Conservation (phyloP, 2,797 vertebrate species). For the Mergus octosetaceus region DNA sequence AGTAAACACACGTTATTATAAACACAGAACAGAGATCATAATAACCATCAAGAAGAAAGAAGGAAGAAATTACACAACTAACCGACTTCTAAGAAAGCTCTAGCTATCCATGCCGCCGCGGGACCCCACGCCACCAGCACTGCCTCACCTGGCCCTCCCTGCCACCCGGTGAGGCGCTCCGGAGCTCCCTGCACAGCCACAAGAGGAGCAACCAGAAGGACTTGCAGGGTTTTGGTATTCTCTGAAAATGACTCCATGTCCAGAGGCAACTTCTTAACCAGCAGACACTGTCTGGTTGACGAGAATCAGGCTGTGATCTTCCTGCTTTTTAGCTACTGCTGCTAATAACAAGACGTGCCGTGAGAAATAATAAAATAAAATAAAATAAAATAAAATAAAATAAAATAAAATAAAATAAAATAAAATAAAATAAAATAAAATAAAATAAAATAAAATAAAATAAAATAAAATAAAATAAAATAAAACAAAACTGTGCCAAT, state of each 20-base stretch:
- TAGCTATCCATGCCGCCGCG: background rate
- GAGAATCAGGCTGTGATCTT: background rate
- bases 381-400: background rate
- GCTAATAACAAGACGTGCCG: background rate
- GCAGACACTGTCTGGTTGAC: background rate
- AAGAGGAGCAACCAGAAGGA: background rate
- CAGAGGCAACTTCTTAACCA: background rate
- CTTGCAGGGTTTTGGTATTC: background rate
- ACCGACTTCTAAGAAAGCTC: background rate
- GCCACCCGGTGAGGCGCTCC: background rate
- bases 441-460: background rate
- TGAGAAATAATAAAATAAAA: background rate
- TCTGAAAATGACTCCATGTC: background rate
- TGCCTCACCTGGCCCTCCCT: background rate
- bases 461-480: background rate
- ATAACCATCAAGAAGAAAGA: background rate
- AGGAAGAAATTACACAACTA: background rate
- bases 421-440: background rate
- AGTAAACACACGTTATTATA: constrained; percentile 64
- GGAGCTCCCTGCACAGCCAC: background rate
- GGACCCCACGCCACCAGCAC: background rate
- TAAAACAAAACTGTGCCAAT: background rate
- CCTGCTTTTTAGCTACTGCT: background rate
- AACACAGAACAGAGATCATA: constrained; percentile 28
- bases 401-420: background rate